Evolutionary conservation across 2,888 invertebrate species (phyloP), one percentile per base, ranked within the genome.

Genomic region (Plemyria rubiginata): DNA sequence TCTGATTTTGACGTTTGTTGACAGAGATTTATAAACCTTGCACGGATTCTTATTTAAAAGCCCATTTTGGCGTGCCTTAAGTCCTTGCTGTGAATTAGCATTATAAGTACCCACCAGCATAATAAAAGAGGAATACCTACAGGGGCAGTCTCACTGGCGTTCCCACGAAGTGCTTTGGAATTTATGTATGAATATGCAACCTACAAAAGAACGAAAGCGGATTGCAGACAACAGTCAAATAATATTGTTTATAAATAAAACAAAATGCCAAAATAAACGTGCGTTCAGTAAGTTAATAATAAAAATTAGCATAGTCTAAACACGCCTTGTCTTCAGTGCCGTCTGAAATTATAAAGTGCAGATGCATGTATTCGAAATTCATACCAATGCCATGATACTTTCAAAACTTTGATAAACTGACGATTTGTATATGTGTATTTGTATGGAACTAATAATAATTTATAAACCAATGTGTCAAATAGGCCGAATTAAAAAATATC

Each of bases 81-180:
- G 43, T 48, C 54, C 56, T 50, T 67, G 62, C 56, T 54, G 41
- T 66, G 67, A 67, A 63, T 46, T 41, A 43, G 43, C 38, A 41
- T 32, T 49, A 54, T 43, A 67, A 67, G 54, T 54, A 48, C 54
- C 45, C 63, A 54, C n/a, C 57, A 67, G 41, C 58, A 80, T 70
- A 75, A 76, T 48, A 75, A 77, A 78, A 81, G 75, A 81, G 83
- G 84, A 94, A 94, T 95, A 95, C 96, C 94, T 96, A 96, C 96
- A 91, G 95, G 95, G 75, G 94, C 94, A 79, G 90, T 92, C 86
- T 95, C 96, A 93, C 93, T 90, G 92, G 93, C 73, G 78, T 83
- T 85, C 82, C 83, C 86, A 69, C 88, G 87, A 58, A 81, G 84
- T 85, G 83, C 82, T 85, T 88, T 81, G 78, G 85, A 85, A 88